Evolutionary conservation across 2,113 vertebrate species (phyloP), one percentile per base, ranked within the genome.

Genomic region (Pelobates fuscus): DNA sequence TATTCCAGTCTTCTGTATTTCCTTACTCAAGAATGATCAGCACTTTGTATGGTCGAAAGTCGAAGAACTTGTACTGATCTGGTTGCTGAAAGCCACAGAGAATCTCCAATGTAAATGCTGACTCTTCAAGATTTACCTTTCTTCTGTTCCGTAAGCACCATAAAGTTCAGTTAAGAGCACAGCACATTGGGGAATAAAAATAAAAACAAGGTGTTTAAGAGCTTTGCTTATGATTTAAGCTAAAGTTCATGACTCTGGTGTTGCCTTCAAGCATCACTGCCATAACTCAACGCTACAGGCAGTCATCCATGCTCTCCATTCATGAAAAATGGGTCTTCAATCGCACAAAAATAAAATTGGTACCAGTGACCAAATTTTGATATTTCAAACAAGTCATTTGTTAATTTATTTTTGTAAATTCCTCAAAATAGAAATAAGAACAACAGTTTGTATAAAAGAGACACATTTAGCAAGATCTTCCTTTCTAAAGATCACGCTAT

Each of bases 151-250:
- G 64, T 61, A 77, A 68, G 64, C 59, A 43, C 70, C 70, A 52
- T 63, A 27, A 63, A 44, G 59, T 72, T 63, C 44, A 32, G 60
- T 46, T 54, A 41, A 63, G 70, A 72, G 27, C 20, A 32, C 3
- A 18, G 70, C 44, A 54, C 43, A 63, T 24, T 54, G 43, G 44
- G 27, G n/a, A n/a, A n/a, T n/a, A n/a, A n/a, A n/a, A n/a, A n/a
- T n/a, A 71, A 62, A 61, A 23, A 71, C 63, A 43, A 63, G 43
- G 44, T 72, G 70, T 63, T 63, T 72, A 72, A 72, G 37, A 72
- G 70, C 70, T 30, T 72, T 72, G 59, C 70, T 72, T 72, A 54
- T 72, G 70, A 72, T 72, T 72, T 72, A 72, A 32, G 44, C 59
- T n/a, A 54, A 72, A 72, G 70, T 72, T 72, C 70, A 72, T 54